Evolutionary conservation across 2,888 invertebrate species (phyloP).

Genomic region (Xanthia icteritia): DNA sequence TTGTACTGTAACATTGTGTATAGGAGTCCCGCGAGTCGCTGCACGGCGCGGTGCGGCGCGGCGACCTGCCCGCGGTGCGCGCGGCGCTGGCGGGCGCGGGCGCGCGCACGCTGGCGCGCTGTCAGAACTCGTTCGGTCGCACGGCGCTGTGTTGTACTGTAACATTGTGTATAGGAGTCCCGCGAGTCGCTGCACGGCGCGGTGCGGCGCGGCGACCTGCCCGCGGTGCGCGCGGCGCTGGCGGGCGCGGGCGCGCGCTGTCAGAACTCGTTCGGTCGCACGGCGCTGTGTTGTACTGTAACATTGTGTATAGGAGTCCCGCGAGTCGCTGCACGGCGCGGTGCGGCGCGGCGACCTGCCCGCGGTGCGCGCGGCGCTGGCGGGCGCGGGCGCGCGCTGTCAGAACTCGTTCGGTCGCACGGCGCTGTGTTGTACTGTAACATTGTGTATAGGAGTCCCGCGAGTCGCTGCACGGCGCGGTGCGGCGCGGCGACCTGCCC

Average conservation of each 20-base stretch:
- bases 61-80: constrained; percentile 91
- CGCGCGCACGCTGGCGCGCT: constrained; percentile 81
- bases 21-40: constrained; percentile 94
- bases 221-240: too few species aligned
- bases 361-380: too few species aligned
- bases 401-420: constrained; percentile 84
- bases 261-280: constrained; percentile 83
- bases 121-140: constrained; percentile 93
- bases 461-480: constrained; percentile 94
- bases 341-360: too few species aligned
- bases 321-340: constrained; percentile 94
- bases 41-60: constrained; percentile 92
- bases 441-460: too few species aligned
- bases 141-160: too few species aligned
- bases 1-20: not conserved
- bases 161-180: too few species aligned
- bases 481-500: constrained; percentile 90
- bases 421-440: too few species aligned
- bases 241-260: too few species aligned
- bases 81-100: constrained; percentile 89
- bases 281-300: too few species aligned
- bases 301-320: too few species aligned
- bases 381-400: too few species aligned
- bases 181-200: constrained; percentile 94
- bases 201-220: too few species aligned